Percentiles rank a stretch among this genome's conserved stretches.
Evolutionary conservation across 92 coral and sea anemone species (phyloP).

Genomic region (Palythoa caribaeorum): DNA sequence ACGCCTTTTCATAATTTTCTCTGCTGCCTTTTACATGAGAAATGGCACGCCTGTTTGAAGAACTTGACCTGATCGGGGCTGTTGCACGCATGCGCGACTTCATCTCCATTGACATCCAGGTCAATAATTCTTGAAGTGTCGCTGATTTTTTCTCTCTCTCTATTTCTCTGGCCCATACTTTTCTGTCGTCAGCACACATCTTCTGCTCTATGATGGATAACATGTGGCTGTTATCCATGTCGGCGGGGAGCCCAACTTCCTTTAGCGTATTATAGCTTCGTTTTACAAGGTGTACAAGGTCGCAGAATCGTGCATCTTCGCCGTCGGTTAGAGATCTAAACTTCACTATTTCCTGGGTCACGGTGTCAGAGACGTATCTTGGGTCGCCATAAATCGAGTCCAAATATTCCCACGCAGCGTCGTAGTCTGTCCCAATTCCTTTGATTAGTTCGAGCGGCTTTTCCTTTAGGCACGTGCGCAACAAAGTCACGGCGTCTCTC

Average conservation of each 20-base stretch:
- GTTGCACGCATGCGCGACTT: slow-evolving; percentile 60
- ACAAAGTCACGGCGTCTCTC: slow-evolving; percentile 56
- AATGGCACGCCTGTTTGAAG: slow-evolving; percentile 27
- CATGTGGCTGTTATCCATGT: no score
- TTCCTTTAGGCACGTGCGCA: slow-evolving; percentile 49
- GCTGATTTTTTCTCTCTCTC: slow-evolving; percentile 25
- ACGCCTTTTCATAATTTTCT: neutral
- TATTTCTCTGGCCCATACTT: no score
- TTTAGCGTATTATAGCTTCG: slow-evolving; percentile 51
- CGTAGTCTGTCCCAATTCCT: slow-evolving; percentile 68
- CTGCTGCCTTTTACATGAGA: neutral
- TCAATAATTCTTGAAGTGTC: slow-evolving; percentile 56
- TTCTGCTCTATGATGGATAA: neutral
- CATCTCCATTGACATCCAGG: slow-evolving; percentile 68
- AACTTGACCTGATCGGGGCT: slow-evolving; percentile 49
- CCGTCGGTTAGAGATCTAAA: neutral
- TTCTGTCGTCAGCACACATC: slow-evolving; percentile 1
- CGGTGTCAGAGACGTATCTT: slow-evolving; percentile 59
- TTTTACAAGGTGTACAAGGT: slow-evolving; percentile 63
- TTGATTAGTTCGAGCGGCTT: slow-evolving; percentile 66
- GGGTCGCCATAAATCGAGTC: slow-evolving; percentile 74
- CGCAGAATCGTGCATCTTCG: slow-evolving; percentile 72
- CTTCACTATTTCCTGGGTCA: slow-evolving; percentile 62
- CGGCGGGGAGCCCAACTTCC: slow-evolving; percentile 48
- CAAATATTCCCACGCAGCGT: slow-evolving; percentile 69